Conservation (phyloP, 2,797 vertebrate species). For the Remorina albescens region DNA sequence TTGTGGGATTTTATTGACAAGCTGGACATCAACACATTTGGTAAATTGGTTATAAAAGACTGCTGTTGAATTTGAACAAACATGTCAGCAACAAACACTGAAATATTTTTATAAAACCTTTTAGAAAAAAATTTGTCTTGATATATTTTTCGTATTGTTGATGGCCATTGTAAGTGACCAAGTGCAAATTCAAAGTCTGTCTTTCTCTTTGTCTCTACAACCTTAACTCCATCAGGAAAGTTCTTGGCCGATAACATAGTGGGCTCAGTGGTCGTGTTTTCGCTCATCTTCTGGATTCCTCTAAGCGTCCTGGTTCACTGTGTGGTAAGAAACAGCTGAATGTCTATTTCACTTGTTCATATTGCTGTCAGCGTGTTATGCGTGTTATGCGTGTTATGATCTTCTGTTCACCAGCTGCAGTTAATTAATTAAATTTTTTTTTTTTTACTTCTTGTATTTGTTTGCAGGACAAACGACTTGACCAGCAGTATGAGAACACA, state of each 20-base stretch:
- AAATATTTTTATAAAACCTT: background rate
- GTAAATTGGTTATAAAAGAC: slow-evolving; percentile 73
- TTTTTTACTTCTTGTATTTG: slow-evolving; percentile 1
- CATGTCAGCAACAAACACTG: too few relatives aligned
- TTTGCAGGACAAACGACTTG: slow-evolving; percentile 94
- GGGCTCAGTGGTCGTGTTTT: slow-evolving; percentile 98
- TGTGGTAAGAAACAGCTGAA: slow-evolving; percentile 87
- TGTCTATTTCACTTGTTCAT: background rate
- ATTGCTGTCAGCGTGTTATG: background rate
- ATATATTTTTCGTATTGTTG: background rate
- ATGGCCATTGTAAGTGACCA: background rate
- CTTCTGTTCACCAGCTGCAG: background rate
- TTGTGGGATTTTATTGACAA: slow-evolving; percentile 99
- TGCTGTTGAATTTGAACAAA: background rate
- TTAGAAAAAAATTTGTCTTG: background rate
- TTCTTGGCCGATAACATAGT: slow-evolving; percentile 99
- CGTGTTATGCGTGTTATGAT: too few relatives aligned
- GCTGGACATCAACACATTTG: slow-evolving; percentile 96
- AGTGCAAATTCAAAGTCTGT: background rate
- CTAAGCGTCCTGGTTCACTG: slow-evolving; percentile 98
- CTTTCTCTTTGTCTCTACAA: background rate
- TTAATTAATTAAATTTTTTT: background rate
- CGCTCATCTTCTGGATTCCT: slow-evolving; percentile 97
- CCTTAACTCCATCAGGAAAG: slow-evolving; percentile 86
- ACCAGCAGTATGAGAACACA: slow-evolving; percentile 92